These are phyloP conservation scores for Megaceryle torquata DNA, from an alignment of 2,113 vertebrate species.

Conservation along the genomic window DNA sequence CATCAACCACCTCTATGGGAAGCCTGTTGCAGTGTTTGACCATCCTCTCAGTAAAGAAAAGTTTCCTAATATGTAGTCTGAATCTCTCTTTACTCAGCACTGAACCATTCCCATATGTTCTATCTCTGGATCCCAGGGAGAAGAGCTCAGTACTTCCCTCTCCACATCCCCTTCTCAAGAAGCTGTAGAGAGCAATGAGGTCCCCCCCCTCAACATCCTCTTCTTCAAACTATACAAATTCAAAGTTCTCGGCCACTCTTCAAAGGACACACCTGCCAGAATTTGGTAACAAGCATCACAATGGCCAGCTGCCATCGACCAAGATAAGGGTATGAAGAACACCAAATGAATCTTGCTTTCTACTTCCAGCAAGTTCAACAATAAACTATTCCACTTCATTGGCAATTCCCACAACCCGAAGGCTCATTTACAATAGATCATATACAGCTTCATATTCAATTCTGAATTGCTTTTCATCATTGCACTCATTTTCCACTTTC, in stretches of 20 bases:
- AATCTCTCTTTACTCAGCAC: not conserved
- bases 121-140: not conserved
- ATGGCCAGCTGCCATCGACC: not conserved
- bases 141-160: not conserved
- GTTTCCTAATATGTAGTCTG: not conserved
- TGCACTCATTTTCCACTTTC: not conserved
- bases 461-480: not conserved
- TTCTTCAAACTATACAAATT: not conserved
- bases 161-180: rapidly evolving
- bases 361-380: not conserved
- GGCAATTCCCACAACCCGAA: not conserved
- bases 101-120: not conserved
- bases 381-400: not conserved
- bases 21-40: not conserved
- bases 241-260: not conserved
- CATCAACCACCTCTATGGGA: not conserved
- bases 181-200: not conserved
- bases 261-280: not conserved
- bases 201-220: not conserved
- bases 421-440: not conserved
- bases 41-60: not conserved
- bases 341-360: not conserved
- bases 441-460: not conserved
- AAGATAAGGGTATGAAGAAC: not conserved
- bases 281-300: not conserved